phyloP scores from a whole-genome alignment of 2,888 invertebrate genomes.

The Agrochola litura region DNA sequence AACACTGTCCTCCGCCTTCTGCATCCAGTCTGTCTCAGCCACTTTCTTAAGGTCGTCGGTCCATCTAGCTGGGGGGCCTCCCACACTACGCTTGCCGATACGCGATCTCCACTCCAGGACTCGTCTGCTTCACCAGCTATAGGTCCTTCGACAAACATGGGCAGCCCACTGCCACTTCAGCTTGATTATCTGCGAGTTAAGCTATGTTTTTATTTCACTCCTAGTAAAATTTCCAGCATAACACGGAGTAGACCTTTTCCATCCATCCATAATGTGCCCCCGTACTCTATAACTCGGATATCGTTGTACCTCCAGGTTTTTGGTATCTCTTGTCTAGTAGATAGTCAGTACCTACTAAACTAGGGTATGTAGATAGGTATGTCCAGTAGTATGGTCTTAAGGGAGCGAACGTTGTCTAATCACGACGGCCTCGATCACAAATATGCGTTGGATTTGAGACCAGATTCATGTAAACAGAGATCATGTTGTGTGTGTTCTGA shows the following conservation, averaged over 20 bases:
- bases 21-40: too few species aligned
- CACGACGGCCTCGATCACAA: background rate
- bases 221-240: too few species aligned
- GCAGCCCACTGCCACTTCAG: too few species aligned
- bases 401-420: slow-evolving; percentile 1
- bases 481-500: background rate
- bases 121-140: too few species aligned
- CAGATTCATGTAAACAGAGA: background rate
- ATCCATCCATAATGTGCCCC: background rate
- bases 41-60: too few species aligned
- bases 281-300: background rate
- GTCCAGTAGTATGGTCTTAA: background rate
- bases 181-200: too few species aligned
- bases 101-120: too few species aligned
- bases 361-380: background rate
- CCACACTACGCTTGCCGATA: too few species aligned
- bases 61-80: too few species aligned
- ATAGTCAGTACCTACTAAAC: slow-evolving; percentile 4
- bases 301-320: slow-evolving; percentile 22
- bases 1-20: too few species aligned
- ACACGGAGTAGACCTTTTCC: background rate
- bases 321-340: background rate
- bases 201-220: too few species aligned
- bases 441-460: background rate
- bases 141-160: too few species aligned